These are phyloP conservation scores for Centropyge bicolor DNA, from an alignment of 2,797 vertebrate species.

Conservation along the genomic window DNA sequence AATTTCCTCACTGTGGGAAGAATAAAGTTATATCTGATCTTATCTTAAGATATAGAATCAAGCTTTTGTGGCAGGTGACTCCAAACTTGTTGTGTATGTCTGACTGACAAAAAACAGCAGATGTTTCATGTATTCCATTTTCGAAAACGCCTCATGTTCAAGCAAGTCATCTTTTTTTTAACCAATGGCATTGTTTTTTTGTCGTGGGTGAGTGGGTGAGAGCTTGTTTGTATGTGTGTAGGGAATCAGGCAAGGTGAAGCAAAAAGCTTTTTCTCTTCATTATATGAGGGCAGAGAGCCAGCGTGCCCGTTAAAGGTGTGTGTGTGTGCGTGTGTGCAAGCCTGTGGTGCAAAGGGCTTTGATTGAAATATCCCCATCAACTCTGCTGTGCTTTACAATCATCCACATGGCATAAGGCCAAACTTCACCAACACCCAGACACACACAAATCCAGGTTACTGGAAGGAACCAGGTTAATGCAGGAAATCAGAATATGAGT, in stretches of 20 bases:
- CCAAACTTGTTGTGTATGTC: not conserved
- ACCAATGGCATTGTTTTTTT: not conserved
- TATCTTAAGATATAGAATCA: too few relatives aligned
- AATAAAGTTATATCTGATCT: too few relatives aligned
- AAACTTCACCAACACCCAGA: not conserved
- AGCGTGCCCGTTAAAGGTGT: conserved; percentile 17
- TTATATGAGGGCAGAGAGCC: conserved; percentile 30
- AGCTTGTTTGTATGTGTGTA: conserved; percentile 3
- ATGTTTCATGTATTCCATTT: not conserved
- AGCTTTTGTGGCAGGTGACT: too few relatives aligned
- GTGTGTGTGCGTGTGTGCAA: not conserved
- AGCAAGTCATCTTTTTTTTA: not conserved
- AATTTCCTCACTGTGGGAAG: too few relatives aligned
- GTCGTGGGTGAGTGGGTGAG: not conserved
- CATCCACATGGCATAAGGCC: conserved; percentile 26
- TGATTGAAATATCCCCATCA: conserved; percentile 47
- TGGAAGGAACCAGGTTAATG: not conserved
- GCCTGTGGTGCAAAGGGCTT: conserved; percentile 17
- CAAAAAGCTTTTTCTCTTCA: conserved; percentile 31
- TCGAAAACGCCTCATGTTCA: not conserved
- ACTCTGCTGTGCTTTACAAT: conserved; percentile 32
- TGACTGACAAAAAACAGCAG: not conserved
- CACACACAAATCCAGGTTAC: conserved; percentile 3
- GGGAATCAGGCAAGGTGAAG: conserved; percentile 35
- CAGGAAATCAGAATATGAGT: not conserved